Evolutionary conservation across 2,888 invertebrate genomes (phyloP).

Genomic region (Pinctada fucata): DNA sequence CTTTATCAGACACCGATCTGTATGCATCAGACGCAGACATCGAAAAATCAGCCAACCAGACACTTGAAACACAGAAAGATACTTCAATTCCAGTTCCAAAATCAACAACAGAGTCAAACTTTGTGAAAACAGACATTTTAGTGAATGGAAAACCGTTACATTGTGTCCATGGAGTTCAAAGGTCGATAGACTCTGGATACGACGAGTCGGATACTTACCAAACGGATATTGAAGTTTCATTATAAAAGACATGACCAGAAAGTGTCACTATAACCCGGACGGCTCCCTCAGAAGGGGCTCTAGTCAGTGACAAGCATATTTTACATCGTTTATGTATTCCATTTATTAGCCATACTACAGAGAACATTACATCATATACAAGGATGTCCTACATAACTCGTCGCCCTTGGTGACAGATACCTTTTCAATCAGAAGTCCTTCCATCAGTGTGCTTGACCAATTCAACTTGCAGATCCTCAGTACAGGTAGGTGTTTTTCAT

Average conservation of each 20-base stretch:
- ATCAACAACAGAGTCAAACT: neutral
- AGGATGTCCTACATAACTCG: neutral
- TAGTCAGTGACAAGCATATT: neutral
- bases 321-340: neutral
- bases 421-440: too few species aligned
- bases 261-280: neutral
- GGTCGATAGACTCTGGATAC: constrained; percentile 57
- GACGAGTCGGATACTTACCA: constrained; percentile 46
- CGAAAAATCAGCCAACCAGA: constrained; percentile 1
- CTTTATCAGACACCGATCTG: constrained; percentile 66
- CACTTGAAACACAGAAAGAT: neutral
- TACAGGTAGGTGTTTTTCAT: too few species aligned
- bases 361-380: neutral
- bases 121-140: constrained; percentile 47
- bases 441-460: too few species aligned
- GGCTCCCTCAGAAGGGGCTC: neutral
- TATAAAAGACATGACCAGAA: constrained; percentile 18
- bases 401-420: too few species aligned
- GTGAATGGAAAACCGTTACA: constrained; percentile 43
- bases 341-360: neutral
- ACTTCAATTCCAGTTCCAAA: neutral
- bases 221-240: constrained; percentile 36
- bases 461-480: too few species aligned
- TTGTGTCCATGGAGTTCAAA: constrained; percentile 50
- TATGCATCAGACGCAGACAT: constrained; percentile 54